A percentile compares a stretch with the other conserved stretches of the same genome.
Evolutionary conservation across 2,113 vertebrate species (phyloP).

Genomic region (Lophotis ruficrista): DNA sequence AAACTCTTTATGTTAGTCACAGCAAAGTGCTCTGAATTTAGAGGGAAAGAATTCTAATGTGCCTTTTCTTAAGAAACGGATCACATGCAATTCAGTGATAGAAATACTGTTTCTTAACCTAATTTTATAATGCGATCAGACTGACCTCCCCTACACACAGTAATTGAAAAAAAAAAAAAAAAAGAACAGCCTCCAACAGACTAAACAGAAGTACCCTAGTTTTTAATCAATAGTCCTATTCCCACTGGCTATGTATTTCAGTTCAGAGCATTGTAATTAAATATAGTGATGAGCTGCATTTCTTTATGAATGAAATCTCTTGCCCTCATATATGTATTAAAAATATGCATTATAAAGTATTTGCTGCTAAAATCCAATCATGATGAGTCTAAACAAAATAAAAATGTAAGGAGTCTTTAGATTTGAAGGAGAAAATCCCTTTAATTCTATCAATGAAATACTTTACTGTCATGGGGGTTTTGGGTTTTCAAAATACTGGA

Average conservation of each 20-base stretch:
- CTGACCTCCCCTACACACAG: constrained; percentile 22
- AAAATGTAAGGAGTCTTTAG: neutral
- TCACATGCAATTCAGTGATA: neutral
- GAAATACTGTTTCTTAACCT: constrained; percentile 44
- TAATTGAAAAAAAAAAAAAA: constrained; percentile 20
- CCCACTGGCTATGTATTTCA: constrained; percentile 41
- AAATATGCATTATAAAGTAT: neutral
- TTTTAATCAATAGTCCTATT: constrained; percentile 72
- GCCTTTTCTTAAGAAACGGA: constrained; percentile 4
- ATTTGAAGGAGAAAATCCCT: neutral
- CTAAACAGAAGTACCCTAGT: constrained; percentile 54
- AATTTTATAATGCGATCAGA: constrained; percentile 32
- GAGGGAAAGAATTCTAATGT: neutral
- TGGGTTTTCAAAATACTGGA: neutral
- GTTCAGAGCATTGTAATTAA: constrained; percentile 65
- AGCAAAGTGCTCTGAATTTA: constrained; percentile 13
- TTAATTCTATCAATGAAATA: neutral
- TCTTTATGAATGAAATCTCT: constrained; percentile 50
- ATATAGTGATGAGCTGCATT: constrained; percentile 34
- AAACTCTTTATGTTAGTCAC: neutral
- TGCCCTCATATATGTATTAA: neutral
- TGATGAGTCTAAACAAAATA: neutral
- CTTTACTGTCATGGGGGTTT: neutral
- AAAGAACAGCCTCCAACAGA: neutral
- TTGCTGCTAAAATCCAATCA: neutral